Evolutionary conservation across 2,888 invertebrate species (phyloP), one percentile per base, ranked within the genome.

Genomic region (Microplitis deprimator): DNA sequence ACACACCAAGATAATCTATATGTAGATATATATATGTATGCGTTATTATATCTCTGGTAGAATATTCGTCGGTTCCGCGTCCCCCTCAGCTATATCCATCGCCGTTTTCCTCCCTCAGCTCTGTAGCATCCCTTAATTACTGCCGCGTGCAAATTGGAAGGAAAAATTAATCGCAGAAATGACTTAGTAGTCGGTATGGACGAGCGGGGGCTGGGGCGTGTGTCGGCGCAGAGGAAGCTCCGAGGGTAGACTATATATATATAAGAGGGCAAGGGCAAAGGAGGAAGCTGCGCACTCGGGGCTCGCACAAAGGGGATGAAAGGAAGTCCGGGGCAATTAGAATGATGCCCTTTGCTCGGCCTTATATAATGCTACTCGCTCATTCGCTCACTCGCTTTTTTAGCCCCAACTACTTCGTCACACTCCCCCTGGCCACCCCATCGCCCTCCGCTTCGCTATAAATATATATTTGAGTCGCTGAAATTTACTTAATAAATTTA

Each of bases 111-210:
- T 50, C 50, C 50, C 50, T 29, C 50, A 50, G 13, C 86, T 84
- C 86, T 85, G 85, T 84, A 82, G 81, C 83, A 86, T 85, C 87
- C 88, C 89, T 89, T 89, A 90, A 90, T 90, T 89, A 90, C 89
- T 88, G 89, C 89, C 89, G 89, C 89, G 90, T 89, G 89, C 90
- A 89, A 89, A 90, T 89, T 90, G 90, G 89, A 88, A 89, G 90
- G 89, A 89, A 90, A 90, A 90, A 90, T 90, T 90, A 90, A 90
- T 90, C 90, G 90, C 89, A 89, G 89, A 90, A 90, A 89, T 90
- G 89, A 90, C 90, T 89, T 89, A 89, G 89, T 75, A 88, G 87
- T 85, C 39, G 61, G 74, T 65, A 70, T 73, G 67, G 77, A 71
- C 74, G 74, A 67, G 41, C 62, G 84, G 78, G 79, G 81, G 81